Base-by-base conservation (phyloP, 2,113 vertebrate species). In the Nannobrachium achirus region DNA sequence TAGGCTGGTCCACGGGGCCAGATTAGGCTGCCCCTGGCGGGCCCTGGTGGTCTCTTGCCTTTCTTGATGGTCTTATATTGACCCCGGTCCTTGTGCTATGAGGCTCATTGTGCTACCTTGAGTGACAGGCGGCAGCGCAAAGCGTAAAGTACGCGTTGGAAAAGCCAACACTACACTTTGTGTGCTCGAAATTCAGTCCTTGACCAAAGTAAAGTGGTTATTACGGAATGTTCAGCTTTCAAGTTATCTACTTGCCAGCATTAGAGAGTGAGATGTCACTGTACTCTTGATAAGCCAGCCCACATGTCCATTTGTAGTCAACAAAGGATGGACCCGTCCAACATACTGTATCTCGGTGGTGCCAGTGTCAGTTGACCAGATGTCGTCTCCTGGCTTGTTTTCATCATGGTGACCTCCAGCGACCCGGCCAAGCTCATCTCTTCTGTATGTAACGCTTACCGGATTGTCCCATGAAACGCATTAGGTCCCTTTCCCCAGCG, bases 51-150 rank as follows among this genome's bases (percentile, higher is more conserved):
- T 71, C 68, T 15, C 40, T 76, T 83, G 83, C 85, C 25, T 33
- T 33, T 89, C 89, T 90, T 89, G 86, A 86, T 88, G 73, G 51
- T 72, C 73, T 87, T 71, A 83, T 88, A 89, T 88, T 84, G 87
- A 84, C 84, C 82, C 74, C 64, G 39, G 80, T 5, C 25, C 25
- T 5, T 5, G 25, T 80, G 83, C 63, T 66, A n/a, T 51, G 42
- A 56, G 71, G 66, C 73, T 81, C 71, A 86, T 90, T 89, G 85
- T 90, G 51, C 61, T 25, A 44, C 41, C 63, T 49, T 91, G 91
- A 91, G 76, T 91, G 90, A 92, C 88, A 71, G 79, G 83, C 80
- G 75, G 83, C 74, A 75, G 76, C 69, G 50, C 48, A 73, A 84
- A 86, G 79, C 82, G n/a, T 16, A 4, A 63, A 78, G 48, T 20